Conservation (phyloP, 1,140 invertebrate species). For the Diplogasteroides magnus region DNA sequence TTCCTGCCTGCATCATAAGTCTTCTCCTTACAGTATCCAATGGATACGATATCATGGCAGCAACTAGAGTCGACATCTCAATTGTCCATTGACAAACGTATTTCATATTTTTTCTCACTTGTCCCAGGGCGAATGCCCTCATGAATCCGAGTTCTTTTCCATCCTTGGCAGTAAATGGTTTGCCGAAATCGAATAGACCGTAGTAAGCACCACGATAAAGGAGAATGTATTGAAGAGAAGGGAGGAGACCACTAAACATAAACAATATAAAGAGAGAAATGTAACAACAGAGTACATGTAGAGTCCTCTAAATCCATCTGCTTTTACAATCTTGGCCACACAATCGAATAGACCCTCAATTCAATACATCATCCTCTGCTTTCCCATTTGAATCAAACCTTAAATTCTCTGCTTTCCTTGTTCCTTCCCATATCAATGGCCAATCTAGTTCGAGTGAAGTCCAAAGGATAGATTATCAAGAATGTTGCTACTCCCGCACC, state of each 20-base stretch:
- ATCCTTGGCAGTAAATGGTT: conserved; percentile 34
- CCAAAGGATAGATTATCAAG: conserved; percentile 87
- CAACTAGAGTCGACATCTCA: conserved; percentile 58
- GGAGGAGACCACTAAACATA: conserved; percentile 53
- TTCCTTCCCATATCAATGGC: conserved; percentile 59
- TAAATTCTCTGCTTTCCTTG: conserved; percentile 12
- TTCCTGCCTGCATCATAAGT: conserved; percentile 63
- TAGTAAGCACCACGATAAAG: conserved; percentile 56
- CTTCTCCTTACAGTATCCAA: conserved; percentile 61
- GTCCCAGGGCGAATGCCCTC: conserved; percentile 25
- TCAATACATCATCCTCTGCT: not conserved
- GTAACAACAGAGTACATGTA: conserved; percentile 30
- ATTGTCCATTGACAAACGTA: conserved; percentile 23
- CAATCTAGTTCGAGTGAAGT: conserved; percentile 82
- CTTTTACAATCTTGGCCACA: conserved; percentile 44
- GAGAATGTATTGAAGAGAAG: conserved; percentile 57
- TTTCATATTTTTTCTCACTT: conserved; percentile 22
- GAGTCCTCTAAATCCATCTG: conserved; percentile 43
- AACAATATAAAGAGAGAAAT: not conserved
- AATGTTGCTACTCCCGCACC: conserved; percentile 85
- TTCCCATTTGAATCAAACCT: conserved; percentile 9
- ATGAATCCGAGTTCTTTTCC: conserved; percentile 22
- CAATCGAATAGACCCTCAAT: conserved; percentile 54
- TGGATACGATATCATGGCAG: conserved; percentile 63
- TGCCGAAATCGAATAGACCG: conserved; percentile 55